Evolutionary conservation across 2,797 vertebrate genomes (phyloP).

Genomic region (Myiotriccus ornatus): DNA sequence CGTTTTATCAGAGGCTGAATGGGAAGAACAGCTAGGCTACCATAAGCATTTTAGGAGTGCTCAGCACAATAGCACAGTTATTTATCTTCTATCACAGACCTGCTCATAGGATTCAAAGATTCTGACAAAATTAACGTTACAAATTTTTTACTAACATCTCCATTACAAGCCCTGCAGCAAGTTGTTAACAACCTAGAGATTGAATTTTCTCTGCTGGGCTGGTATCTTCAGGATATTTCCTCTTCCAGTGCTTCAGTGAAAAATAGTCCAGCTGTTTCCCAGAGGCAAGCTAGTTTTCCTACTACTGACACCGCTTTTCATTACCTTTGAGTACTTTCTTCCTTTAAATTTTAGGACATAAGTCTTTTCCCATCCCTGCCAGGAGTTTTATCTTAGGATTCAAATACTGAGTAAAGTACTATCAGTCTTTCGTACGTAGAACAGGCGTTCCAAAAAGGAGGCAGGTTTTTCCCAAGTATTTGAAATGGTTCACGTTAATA

Average conservation of each 20-base stretch:
- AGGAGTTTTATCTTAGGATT: background rate
- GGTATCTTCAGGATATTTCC: background rate
- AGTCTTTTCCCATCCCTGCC: background rate
- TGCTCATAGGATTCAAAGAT: background rate
- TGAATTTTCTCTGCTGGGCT: background rate
- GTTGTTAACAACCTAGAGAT: background rate
- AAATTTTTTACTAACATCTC: background rate
- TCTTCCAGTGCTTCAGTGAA: background rate
- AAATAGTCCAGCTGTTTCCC: background rate
- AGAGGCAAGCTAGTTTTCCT: background rate
- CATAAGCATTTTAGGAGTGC: background rate
- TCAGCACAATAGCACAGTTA: background rate
- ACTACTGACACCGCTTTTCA: background rate
- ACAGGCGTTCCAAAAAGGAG: background rate
- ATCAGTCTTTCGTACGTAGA: background rate
- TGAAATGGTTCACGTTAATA: background rate
- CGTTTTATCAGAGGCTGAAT: background rate
- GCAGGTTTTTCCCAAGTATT: background rate
- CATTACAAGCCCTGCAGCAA: background rate
- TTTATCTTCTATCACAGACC: background rate
- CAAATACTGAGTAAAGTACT: background rate
- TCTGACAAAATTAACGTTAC: background rate
- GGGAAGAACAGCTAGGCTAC: background rate
- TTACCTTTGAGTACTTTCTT: background rate
- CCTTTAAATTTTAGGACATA: background rate